Base-by-base conservation (phyloP, 2,113 vertebrate species). In the Aspiorhynchus laticeps region DNA sequence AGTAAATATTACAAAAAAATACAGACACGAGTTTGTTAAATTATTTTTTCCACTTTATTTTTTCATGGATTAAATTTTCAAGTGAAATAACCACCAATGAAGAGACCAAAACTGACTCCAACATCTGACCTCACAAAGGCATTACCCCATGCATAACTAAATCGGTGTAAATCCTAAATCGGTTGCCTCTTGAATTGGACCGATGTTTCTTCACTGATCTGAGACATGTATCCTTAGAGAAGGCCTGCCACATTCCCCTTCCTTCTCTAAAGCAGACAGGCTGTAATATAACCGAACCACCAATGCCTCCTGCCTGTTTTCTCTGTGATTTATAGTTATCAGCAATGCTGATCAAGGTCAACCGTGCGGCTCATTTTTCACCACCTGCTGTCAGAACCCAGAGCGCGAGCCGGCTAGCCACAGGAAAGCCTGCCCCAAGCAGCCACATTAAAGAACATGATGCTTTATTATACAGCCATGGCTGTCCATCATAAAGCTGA, bases 261-360 rank as follows among this genome's bases (percentile, higher is more conserved):
- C 36, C 53, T 46, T 77, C 53, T 63, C n/a, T 0, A 79, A 36
- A 69, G 75, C 28, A 78, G 59, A 78, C 73, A 85, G 56, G 26
- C 73, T 69, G 84, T 33, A 69, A 67, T 36, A 65, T 71, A 79
- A 67, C 21, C 36, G 74, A 78, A 78, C 19, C 84, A 63, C 17
- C 84, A 46, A 65, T 31, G 73, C 38, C 84, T 51, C 36, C 53
- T 31, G 84, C 51, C 59, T 48, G 89, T 89, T 91, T 92, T 91
- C 90, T 87, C 88, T 53, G 86, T 93, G 91, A 93, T 95, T 95
- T 93, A 93, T 91, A 91, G 91, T 91, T 92, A 92, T 89, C 88
- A 88, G 90, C 73, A 61, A 85, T 89, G 90, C 88, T 93, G 93
- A 95, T 94, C 95, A 94, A 94, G 91, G 93, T 91, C 89, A 92